These are phyloP conservation scores for Myotis planiceps DNA, from an alignment of 2,797 vertebrate genomes.

Conservation along the genomic window DNA sequence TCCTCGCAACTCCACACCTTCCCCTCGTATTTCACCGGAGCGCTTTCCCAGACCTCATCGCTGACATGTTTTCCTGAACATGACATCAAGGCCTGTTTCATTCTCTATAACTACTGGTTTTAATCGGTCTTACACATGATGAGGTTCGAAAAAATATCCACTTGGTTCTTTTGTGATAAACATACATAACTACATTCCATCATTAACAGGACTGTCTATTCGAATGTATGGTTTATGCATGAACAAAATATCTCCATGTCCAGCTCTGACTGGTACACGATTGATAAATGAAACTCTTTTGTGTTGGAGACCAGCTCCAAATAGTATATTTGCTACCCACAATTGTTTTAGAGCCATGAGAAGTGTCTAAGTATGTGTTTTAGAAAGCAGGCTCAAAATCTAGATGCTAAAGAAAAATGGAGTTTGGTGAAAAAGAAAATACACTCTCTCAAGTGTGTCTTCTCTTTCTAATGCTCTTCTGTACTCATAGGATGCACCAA, in stretches of 20 bases:
- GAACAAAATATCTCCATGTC: constrained; percentile 55
- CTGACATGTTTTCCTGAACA: constrained; percentile 55
- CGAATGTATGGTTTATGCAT: constrained; percentile 7
- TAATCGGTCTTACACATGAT: constrained; percentile 50
- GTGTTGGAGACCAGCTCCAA: neutral
- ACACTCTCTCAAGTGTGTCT: neutral
- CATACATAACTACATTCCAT: constrained; percentile 1
- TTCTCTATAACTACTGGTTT: constrained; percentile 33
- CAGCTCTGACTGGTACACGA: neutral
- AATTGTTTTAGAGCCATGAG: neutral
- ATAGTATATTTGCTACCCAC: neutral
- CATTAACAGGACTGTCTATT: constrained; percentile 50
- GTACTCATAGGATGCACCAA: neutral
- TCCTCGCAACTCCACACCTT: constrained; percentile 32
- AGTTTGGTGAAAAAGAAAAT: neutral
- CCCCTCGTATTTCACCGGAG: constrained; percentile 16
- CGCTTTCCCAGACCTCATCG: constrained; percentile 31
- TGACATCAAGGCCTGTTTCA: constrained; percentile 56
- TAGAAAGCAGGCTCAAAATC: constrained; percentile 17
- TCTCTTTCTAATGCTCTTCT: neutral
- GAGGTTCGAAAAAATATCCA: constrained; percentile 15
- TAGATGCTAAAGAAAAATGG: neutral
- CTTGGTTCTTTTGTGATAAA: constrained; percentile 43
- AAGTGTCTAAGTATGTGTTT: constrained; percentile 24
- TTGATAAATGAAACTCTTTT: constrained; percentile 38